A percentile compares a stretch with the other conserved stretches of the same genome.
These are phyloP conservation scores for Corythornis madagascariensis DNA, from an alignment of 2,113 vertebrate genomes.

Conservation along the genomic window DNA sequence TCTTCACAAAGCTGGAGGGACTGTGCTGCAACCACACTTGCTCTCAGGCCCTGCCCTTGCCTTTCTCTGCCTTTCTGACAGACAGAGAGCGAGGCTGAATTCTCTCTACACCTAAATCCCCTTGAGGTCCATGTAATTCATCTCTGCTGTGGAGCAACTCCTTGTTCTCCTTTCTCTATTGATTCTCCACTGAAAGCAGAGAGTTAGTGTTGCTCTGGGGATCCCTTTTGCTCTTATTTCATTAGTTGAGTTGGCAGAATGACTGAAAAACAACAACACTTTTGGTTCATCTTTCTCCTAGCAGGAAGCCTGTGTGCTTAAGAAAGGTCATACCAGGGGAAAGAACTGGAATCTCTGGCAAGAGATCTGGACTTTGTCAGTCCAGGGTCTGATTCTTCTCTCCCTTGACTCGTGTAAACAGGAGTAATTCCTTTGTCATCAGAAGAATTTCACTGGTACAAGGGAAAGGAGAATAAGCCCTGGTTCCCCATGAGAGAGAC, in stretches of 20 bases:
- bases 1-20: not conserved
- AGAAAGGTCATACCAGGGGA: conserved; percentile 41
- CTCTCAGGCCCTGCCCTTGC: not conserved
- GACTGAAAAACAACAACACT: not conserved
- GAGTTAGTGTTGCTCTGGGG: conserved; percentile 25
- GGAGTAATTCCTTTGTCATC: not conserved
- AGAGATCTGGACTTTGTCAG: conserved; percentile 49
- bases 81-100: not conserved
- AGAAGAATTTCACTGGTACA: conserved; percentile 13
- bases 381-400: conserved; percentile 48
- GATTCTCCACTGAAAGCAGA: conserved; percentile 22
- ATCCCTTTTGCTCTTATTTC: conserved; percentile 23
- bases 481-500: not conserved
- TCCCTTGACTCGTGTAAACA: conserved; percentile 55
- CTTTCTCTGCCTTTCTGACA: not conserved
- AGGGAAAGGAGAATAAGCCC: not conserved
- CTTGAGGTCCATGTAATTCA: not conserved
- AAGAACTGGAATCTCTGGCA: conserved; percentile 41
- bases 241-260: conserved; percentile 11
- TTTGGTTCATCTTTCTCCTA: conserved; percentile 2
- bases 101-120: not conserved
- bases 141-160: not conserved
- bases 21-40: not conserved
- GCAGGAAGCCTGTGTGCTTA: not conserved
- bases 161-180: conserved; percentile 1